These are phyloP conservation scores for Rostratula benghalensis DNA, from an alignment of 2,113 vertebrate genomes.

Conservation along the genomic window DNA sequence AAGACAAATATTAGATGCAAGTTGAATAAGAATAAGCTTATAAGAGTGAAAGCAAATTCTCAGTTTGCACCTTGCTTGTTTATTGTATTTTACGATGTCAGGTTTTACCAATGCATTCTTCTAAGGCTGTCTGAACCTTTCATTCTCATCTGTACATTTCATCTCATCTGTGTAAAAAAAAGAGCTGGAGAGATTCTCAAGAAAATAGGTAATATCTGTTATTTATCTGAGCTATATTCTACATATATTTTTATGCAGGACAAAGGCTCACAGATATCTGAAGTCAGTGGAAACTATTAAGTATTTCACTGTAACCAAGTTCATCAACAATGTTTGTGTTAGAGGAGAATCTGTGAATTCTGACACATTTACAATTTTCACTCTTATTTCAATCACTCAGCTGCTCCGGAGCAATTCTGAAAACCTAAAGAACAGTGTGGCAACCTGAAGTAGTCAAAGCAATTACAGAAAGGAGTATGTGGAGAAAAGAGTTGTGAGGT, in stretches of 20 bases:
- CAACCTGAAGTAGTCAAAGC: neutral
- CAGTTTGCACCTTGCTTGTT: neutral
- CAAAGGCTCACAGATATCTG: neutral
- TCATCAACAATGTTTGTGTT: neutral
- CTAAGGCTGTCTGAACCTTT: neutral
- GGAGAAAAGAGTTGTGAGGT: neutral
- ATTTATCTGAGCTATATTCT: neutral
- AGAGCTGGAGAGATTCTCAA: neutral
- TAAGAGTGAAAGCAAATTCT: neutral
- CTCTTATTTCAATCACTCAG: neutral
- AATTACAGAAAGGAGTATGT: neutral
- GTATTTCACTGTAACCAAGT: neutral
- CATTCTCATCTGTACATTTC: neutral
- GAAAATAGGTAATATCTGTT: neutral
- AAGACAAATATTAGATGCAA: slow-evolving; percentile 30
- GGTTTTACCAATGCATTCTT: neutral
- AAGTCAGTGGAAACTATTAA: neutral
- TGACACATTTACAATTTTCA: neutral
- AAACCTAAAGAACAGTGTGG: neutral
- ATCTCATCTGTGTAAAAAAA: neutral
- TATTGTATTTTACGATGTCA: rapidly evolving
- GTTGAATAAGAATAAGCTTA: neutral
- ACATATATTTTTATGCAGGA: neutral
- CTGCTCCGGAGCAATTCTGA: neutral
- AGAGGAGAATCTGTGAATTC: neutral